Evolutionary conservation across 2,888 invertebrate species (phyloP).

Genomic region (Leptinotarsa juncta): DNA sequence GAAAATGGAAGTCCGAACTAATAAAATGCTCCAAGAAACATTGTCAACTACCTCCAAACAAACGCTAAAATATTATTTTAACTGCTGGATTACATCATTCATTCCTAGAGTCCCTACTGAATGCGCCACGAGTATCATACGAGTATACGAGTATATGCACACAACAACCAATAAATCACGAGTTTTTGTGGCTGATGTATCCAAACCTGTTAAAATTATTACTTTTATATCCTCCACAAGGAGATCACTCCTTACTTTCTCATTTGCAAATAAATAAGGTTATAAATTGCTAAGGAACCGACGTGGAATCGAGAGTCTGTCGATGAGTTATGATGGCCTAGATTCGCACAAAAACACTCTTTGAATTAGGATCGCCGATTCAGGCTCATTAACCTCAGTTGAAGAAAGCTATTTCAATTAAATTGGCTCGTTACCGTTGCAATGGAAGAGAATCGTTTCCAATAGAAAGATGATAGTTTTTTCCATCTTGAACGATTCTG

Average conservation of each 20-base stretch:
- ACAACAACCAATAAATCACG: background rate
- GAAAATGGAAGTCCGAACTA: too few species aligned
- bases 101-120: too few species aligned
- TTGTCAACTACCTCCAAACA: too few species aligned
- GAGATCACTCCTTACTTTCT: background rate
- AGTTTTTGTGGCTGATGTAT: background rate
- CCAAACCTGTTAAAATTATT: background rate
- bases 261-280: conserved; percentile 5
- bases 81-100: too few species aligned
- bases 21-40: too few species aligned
- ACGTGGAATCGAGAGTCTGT: conserved; percentile 5
- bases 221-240: background rate
- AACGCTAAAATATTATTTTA: too few species aligned
- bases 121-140: too few species aligned
- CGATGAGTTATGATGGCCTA: conserved; percentile 15
- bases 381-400: conserved; percentile 26
- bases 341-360: conserved; percentile 10
- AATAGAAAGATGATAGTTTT: background rate
- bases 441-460: background rate
- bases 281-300: conserved; percentile 8
- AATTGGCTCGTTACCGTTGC: conserved; percentile 14
- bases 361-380: conserved; percentile 15
- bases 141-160: background rate
- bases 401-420: conserved; percentile 11
- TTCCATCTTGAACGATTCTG: background rate